Evolutionary conservation across 2,888 invertebrate genomes (phyloP).

Genomic region (Drosophila kanekoi): DNA sequence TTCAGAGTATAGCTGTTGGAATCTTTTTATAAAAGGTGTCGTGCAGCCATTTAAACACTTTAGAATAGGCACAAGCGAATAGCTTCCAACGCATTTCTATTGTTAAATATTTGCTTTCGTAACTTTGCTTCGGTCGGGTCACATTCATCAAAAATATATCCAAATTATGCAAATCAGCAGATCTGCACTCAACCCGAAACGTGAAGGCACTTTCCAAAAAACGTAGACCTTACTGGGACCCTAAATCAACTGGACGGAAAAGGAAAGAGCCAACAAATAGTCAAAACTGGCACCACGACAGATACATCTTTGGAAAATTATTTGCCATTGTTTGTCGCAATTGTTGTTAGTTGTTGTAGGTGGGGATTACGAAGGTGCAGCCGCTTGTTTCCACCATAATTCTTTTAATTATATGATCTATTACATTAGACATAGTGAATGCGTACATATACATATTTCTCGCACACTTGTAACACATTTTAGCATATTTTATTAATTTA

Average conservation of each 20-base stretch:
- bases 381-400: slow-evolving; percentile 71
- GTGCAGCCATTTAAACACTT: slow-evolving; percentile 30
- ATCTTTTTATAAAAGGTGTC: slow-evolving; percentile 34
- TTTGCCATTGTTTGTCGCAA: slow-evolving; percentile 76
- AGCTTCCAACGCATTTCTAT: slow-evolving; percentile 27
- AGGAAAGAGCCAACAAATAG: slow-evolving; percentile 45
- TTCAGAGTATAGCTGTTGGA: background rate
- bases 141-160: slow-evolving; percentile 69
- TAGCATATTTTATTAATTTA: slow-evolving; percentile 84
- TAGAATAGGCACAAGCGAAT: slow-evolving; percentile 11
- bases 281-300: slow-evolving; percentile 6
- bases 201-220: slow-evolving; percentile 66
- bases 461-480: slow-evolving; percentile 78
- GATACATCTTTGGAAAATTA: slow-evolving; percentile 60
- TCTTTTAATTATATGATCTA: slow-evolving; percentile 83
- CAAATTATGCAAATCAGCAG: slow-evolving; percentile 74
- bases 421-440: slow-evolving; percentile 59
- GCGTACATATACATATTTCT: slow-evolving; percentile 54
- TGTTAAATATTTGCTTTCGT: slow-evolving; percentile 54
- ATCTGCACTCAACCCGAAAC: slow-evolving; percentile 52
- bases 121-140: slow-evolving; percentile 25
- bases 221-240: slow-evolving; percentile 46
- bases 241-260: slow-evolving; percentile 77
- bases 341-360: slow-evolving; percentile 32
- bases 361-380: slow-evolving; percentile 23